Evolutionary conservation across 2,113 vertebrate genomes (phyloP).

Genomic region (Uria aalge): DNA sequence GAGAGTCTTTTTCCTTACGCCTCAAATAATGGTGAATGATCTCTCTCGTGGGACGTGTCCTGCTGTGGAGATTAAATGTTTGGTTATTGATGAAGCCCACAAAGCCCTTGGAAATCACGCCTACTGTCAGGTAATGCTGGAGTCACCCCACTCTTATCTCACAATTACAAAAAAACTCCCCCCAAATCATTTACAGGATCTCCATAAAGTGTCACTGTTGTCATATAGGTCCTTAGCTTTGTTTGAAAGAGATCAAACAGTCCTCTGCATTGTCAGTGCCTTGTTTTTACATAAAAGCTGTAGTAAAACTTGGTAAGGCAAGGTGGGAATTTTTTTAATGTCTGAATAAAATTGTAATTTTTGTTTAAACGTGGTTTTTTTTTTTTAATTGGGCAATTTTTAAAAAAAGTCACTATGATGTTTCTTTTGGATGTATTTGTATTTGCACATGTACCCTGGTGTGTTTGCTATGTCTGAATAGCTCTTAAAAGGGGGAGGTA

Average conservation of each 20-base stretch:
- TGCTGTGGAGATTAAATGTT: slow-evolving; percentile 84
- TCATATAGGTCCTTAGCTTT: background rate
- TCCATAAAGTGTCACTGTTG: accelerated
- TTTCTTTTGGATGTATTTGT: background rate
- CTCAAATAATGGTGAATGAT: slow-evolving; percentile 96
- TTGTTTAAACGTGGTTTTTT: background rate
- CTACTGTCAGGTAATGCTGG: slow-evolving; percentile 87
- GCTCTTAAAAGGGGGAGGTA: background rate
- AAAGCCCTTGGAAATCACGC: slow-evolving; percentile 95
- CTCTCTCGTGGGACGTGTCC: slow-evolving; percentile 88
- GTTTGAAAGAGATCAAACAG: background rate
- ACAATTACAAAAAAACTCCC: accelerated
- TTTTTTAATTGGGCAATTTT: background rate
- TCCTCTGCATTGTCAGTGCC: accelerated
- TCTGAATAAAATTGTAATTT: background rate
- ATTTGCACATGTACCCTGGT: background rate
- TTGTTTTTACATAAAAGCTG: background rate
- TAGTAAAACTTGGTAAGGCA: background rate
- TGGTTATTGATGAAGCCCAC: slow-evolving; percentile 96
- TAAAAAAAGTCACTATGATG: no score
- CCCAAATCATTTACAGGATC: accelerated
- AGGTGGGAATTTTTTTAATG: background rate
- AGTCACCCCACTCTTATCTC: no score
- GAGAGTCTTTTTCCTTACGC: slow-evolving; percentile 92
- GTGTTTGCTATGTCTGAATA: background rate